Base-by-base conservation (phyloP, 2,888 invertebrate species). In the Ophion ventricosus region DNA sequence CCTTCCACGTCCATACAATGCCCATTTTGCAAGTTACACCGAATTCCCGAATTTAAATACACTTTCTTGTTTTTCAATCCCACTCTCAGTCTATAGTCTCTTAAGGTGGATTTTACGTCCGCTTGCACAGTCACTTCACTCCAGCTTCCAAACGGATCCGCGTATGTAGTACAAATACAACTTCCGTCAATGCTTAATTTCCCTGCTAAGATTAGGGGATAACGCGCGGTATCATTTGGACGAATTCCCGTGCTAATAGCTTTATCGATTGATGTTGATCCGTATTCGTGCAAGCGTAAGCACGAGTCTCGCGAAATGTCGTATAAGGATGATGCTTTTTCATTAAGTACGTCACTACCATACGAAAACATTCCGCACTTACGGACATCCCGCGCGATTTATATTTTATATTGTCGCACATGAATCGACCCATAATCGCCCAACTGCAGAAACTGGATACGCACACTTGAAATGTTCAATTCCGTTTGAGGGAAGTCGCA, bases 331-430 rank as follows among this genome's bases (percentile, higher is more conserved):
- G 72, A 73, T 0, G 61, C 63, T n/a, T 79, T 79, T 64, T 63
- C 78, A 17, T 70, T 79, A 7, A 14, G 17, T 5, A 70, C 73
- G 40, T 35, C 59, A 56, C 80, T 80, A 2, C 23, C 72, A 40
- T 72, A 64, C 11, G 72, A 79, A 17, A 79, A 72, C 70, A 79
- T 79, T 8, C 63, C 61, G 40, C 79, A 79, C 40, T 11, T 80
- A 1, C 40, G 57, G n/a, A 73, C 5, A 54, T 57, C 56, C 0
- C 80, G 54, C 1, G 67, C 40, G 4, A 80, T 56, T 14, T 80
- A 72, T 8, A 80, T n/a, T 56, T 73, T 80, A n/a, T 73, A 80
- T 29, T 80, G 73, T 23, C 25, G 57, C 10, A 77, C 76, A 20
- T 67, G 66, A 23, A 67, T n/a, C 11, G 59, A 40, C n/a, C 25